Evolutionary conservation across 1,140 invertebrate genomes (phyloP).

Genomic region (Procambarus clarkii): DNA sequence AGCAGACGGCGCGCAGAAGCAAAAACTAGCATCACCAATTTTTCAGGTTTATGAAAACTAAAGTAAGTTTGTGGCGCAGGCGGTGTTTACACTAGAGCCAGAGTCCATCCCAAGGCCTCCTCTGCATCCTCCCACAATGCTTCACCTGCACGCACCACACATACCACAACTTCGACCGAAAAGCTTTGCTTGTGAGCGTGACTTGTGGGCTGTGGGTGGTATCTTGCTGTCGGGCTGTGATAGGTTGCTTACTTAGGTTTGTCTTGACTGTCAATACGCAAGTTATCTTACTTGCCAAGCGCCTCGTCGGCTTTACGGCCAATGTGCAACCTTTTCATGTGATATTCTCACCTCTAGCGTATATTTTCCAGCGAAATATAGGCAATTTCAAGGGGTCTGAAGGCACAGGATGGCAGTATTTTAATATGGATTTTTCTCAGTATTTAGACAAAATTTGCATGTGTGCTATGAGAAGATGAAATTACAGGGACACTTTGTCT

Average conservation of each 20-base stretch:
- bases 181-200: neutral
- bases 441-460: neutral
- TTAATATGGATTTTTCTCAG: slow-evolving; percentile 6
- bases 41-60: slow-evolving; percentile 18
- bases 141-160: neutral
- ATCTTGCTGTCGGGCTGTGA: slow-evolving; percentile 15
- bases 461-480: neutral
- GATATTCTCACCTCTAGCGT: neutral
- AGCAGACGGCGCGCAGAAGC: neutral
- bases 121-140: neutral
- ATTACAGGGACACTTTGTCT: neutral
- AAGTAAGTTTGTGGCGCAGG: neutral
- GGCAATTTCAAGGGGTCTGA: neutral
- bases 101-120: neutral
- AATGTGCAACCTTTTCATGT: neutral
- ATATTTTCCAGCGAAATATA: slow-evolving; percentile 7
- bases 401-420: neutral
- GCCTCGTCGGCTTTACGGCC: neutral
- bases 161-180: neutral
- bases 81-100: neutral
- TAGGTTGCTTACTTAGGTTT: slow-evolving; percentile 12
- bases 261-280: slow-evolving; percentile 16
- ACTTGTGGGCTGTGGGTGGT: slow-evolving; percentile 13
- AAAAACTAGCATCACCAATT: neutral
- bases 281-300: slow-evolving; percentile 17